Base-by-base conservation (phyloP, 2,797 vertebrate species). In the Xyrichtys novacula region DNA sequence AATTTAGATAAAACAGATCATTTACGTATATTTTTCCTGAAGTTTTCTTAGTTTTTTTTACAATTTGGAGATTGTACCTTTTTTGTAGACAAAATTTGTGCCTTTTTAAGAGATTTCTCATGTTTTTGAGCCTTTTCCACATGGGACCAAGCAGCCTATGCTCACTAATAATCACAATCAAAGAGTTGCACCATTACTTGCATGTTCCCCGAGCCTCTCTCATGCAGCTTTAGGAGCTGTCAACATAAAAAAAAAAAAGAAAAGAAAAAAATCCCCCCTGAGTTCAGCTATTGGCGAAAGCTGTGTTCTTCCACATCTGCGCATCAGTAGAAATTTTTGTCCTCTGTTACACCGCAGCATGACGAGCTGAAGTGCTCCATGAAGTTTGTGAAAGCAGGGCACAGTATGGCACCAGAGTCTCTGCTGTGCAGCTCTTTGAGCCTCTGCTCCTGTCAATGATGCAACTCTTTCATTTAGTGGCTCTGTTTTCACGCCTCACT, bases 381-480 rank as follows among this genome's bases (percentile, higher is more conserved):
- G 53, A 81, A 76, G 80, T 88, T 86, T 75, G 66, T 63, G 48
- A 87, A 85, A 83, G 25, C 65, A 86, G 84, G 78, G 65, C 81
- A 58, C 60, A 50, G 76, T 78, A 76, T 76, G 78, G 80, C 81
- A 75, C 43, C 39, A 22, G 64, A 73, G 74, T 40, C 76, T 78
- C 48, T 52, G 62, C 80, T 47, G 67, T 69, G 53, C 59, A 60
- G 68, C 36, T 58, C 85, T 89, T 81, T 85, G 72, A 85, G 78
- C 71, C 64, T 73, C 60, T 56, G 65, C 57, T 77, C 72, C 69
- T 78, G 78, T 84, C 85, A 88, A 61, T 91, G 89, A 91, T 89
- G 90, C 87, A 91, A 92, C 89, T 91, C 90, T 91, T 91, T 91
- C 84, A 78, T 85, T 86, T 71, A 65, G 76, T 71, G 79, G 80